Base-by-base conservation (phyloP, 2,888 invertebrate genomes). In the Cantharis nigra region DNA sequence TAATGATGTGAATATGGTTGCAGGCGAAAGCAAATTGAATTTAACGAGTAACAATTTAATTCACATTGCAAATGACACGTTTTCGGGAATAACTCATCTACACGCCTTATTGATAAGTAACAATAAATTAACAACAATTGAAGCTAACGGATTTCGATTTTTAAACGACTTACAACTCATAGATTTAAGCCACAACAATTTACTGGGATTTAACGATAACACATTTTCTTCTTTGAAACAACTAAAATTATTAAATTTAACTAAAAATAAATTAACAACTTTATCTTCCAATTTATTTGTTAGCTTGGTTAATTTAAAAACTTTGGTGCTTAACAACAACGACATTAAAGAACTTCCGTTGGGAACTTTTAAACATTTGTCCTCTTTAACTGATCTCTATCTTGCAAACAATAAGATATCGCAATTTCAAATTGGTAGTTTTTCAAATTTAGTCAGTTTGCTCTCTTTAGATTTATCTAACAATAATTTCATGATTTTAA, bases 321-420 rank as follows among this genome's bases (percentile, higher is more conserved):
- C 20, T 13, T n/a, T 67, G 10, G 9, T 20, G 20, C 9, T 67
- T 9, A 23, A 11, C 13, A 26, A 67, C 13, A 67, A 67, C 23
- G 23, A 18, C 23, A 67, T 73, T 65, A 7, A 20, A 26, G 13
- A 63, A 9, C 3, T 73, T 10, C 67, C 72, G 5, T 16, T 69
- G 7, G 69, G 69, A 20, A 16, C 62, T 7, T 62, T 73, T 26
- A 23, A 69, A 7, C 23, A 69, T 20, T 49, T 28, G 11, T 20
- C 69, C 3, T 3, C 9, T 0, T 10, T 73, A 62, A 7, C 33
- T 26, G n/a, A 69, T 33, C 49, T 73, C 14, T 9, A 73, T 16
- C 33, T 73, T 13, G 72, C 14, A 10, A n/a, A 62, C 16, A 73
- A 73, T 62, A 3, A 62, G n/a, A 14, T 73, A 62, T 73, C 65